Evolutionary conservation across 2,888 invertebrate species (phyloP), one percentile per base, ranked within the genome.

Genomic region (Pandemis heparana): DNA sequence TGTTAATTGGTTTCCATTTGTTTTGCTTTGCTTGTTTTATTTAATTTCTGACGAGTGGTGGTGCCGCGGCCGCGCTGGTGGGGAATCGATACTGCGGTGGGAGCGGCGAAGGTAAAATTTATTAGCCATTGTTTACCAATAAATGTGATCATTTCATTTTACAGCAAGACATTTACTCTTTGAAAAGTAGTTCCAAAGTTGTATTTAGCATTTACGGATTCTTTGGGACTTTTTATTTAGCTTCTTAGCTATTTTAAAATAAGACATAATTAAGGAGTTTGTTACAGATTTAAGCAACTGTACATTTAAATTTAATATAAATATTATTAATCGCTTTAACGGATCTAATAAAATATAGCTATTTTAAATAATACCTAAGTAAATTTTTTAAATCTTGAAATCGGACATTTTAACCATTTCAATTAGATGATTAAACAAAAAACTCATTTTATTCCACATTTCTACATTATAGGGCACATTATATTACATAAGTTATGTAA

Each of bases 71-170:
- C 81, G 87, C 87, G 87, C 88, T 91, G 90, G 90, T 92, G 92
- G 90, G 79, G 84, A 92, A 93, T 93, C 94, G 88, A 94, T 93
- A 93, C 90, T 87, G 89, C 89, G 90, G 89, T 89, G 90, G 91
- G 91, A 93, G 92, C 91, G 90, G 87, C 89, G 80, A 91, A 91
- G 90, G 94, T 94, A 92, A 89, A 81, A 83, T 84, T 87, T 85
- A 83, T 84, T 79, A 79, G 74, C 66, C 79, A 79, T 78, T 79
- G 76, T 75, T 78, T 79, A 77, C 71, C 67, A 74, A 74, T 75
- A 70, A 64, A 69, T 41, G 65, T 39, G 48, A 53, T 63, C 39
- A 18, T 67, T 18, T 53, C 38, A n/a, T 60, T 63, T 14, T 32
- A 14, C 14, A 63, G 32, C 8, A 12, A 9, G 12, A 56, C 5